Conservation (phyloP, 2,797 vertebrate species). For the Anas capensis region DNA sequence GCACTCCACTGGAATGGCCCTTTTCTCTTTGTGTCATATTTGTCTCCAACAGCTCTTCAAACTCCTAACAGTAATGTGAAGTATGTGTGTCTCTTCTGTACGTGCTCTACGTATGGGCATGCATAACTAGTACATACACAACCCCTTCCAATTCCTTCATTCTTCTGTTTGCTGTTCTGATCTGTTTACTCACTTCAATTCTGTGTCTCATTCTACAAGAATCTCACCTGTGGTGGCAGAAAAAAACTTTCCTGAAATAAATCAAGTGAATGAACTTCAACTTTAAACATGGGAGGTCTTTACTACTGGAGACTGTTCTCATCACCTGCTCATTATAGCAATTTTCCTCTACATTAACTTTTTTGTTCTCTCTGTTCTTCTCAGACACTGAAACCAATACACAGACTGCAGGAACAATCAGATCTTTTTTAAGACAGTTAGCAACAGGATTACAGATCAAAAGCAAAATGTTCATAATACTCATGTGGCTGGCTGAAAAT, state of each 20-base stretch:
- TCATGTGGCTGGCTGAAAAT: not conserved
- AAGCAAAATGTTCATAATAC: not conserved
- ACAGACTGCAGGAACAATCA: not conserved
- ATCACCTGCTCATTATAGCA: not conserved
- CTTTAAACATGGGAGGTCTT: not conserved
- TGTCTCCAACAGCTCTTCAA: not conserved
- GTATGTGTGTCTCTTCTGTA: not conserved
- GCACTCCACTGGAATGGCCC: not conserved
- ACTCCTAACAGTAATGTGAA: not conserved
- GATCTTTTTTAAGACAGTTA: not conserved
- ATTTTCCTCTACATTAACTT: not conserved
- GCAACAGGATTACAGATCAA: not conserved
- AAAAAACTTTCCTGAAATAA: conserved; percentile 15
- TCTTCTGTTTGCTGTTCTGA: not conserved
- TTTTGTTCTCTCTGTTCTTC: not conserved
- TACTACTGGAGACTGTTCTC: not conserved
- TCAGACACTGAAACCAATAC: not conserved
- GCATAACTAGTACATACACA: not conserved
- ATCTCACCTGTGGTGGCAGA: not conserved
- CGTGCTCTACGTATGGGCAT: not conserved
- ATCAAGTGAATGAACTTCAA: not conserved
- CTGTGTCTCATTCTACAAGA: not conserved
- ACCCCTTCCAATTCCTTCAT: not conserved
- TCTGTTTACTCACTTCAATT: not conserved
- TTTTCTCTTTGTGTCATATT: not conserved